Evolutionary conservation across 1,140 invertebrate genomes (phyloP), one percentile per base, ranked within the genome.

Genomic region (Brachionus rubens): DNA sequence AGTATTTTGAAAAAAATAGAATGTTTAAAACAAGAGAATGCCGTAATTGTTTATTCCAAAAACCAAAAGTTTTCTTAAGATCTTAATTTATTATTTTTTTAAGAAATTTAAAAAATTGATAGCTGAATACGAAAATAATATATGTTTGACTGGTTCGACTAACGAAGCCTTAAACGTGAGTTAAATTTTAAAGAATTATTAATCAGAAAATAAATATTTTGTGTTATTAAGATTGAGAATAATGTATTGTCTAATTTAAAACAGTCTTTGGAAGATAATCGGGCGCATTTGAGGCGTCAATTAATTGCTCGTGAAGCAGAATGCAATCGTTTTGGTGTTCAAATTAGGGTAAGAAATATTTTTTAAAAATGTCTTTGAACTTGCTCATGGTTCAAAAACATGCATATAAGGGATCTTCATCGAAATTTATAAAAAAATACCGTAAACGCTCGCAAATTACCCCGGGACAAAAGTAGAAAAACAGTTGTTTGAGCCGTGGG

Each of bases 281-380:
- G 82, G 50, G 84, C 79, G 33, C 84, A 85, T 76, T 78, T 85
- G 46, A 83, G 84, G 79, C 83, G 83, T 72, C 82, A 85, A 77
- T 79, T 85, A 68, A 78, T 82, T 19, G 79, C 78, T 16, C 83
- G 83, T 77, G 84, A 85, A 77, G 82, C 80, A 3, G 84, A 85
- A 78, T 82, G 81, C 77, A 85, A 84, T 79, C 67, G 84, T 62
- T 80, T 84, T 81, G 16, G 76, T 46, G 83, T 84, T 6, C 83
- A 84, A 79, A 81, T 85, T 41, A 65, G 82, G 79, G 82, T 84
- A 78, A 54, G 70, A 28, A 46, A 4, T 43, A 43, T 12, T 47
- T 47, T 68, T 30, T 19, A 16, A 0, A 19, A 19, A 21, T 41
- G 19, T 10, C n/a, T n/a, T 12, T 12, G n/a, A n/a, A n/a, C n/a